Evolutionary conservation across 2,888 invertebrate genomes (phyloP), one percentile per base, ranked within the genome.

Genomic region (Venustoraphidia nigricollis): DNA sequence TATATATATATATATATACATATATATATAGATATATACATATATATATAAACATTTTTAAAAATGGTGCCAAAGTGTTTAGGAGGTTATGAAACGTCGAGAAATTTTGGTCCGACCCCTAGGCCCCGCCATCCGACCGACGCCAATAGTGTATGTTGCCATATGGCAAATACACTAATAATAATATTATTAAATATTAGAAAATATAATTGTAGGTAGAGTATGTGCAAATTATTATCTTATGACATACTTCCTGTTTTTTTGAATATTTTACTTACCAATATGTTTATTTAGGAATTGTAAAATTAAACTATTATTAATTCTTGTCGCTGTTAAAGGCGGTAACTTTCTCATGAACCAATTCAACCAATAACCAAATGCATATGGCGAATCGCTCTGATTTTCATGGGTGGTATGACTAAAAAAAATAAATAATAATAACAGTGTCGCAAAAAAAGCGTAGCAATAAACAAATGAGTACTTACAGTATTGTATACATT

Each of bases 371-470:
- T 65, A 67, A 3, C 72, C 71, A 17, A 63, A 52, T 3, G 68
- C 56, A 34, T 66, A 61, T 3, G 67, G 65, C 0, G 67, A 62
- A 53, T 72, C 71, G 1, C 69, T 64, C 55, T 70, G 70, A 49
- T 62, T 64, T 58, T 72, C 72, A 50, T 72, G 72, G 1, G 70
- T 71, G 1, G 70, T 68, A 48, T 66, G 62, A 50, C 66, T 67
- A 47, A 51, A 60, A 58, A 44, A 51, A 17, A 17, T 3, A 17
- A 17, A 17, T 3, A 17, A 2, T 3, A 27, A 27, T 27, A 6
- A 27, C 27, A 27, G 6, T 27, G 27, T 27, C 6, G 27, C 27
- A 27, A 27, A 27, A 38, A 38, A 13, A 34, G 2, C 17, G 34
- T 8, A 34, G 35, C 17, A 35, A 38, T 41, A 41, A 45, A 39